Percentiles rank a stretch among this genome's conserved stretches.
Evolutionary conservation across 1,140 invertebrate species (phyloP).

Genomic region (Carposina sasakii): DNA sequence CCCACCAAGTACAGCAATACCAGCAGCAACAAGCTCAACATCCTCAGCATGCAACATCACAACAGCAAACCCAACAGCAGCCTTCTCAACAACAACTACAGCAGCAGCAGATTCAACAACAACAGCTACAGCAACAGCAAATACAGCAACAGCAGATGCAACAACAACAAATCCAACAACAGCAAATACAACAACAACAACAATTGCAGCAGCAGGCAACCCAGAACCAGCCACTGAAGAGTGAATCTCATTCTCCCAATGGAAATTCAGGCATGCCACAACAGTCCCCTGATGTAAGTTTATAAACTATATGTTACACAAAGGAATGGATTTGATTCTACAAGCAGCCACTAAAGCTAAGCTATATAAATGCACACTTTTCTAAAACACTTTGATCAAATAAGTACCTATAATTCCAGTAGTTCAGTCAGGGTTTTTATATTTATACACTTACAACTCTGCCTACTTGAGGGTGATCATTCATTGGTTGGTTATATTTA

Average conservation of each 20-base stretch:
- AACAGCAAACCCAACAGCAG: slow-evolving; percentile 41
- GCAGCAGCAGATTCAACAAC: slow-evolving; percentile 48
- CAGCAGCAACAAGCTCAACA: slow-evolving; percentile 47
- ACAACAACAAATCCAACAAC: slow-evolving; percentile 47
- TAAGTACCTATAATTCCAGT: too few relatives aligned
- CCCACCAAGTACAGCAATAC: slow-evolving; percentile 50
- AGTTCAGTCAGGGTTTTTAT: too few relatives aligned
- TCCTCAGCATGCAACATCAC: slow-evolving; percentile 31
- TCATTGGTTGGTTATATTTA: too few relatives aligned
- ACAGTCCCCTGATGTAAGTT: slow-evolving; percentile 52
- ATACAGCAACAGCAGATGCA: slow-evolving; percentile 51
- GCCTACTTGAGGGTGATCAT: too few relatives aligned
- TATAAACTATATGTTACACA: too few relatives aligned
- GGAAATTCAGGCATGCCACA: slow-evolving; percentile 49
- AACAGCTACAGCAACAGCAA: slow-evolving; percentile 37
- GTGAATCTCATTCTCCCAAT: slow-evolving; percentile 43
- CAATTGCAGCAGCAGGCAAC: slow-evolving; percentile 28
- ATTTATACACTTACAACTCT: too few relatives aligned
- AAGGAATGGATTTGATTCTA: too few relatives aligned
- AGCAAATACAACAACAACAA: slow-evolving; percentile 55
- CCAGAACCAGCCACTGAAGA: slow-evolving; percentile 36
- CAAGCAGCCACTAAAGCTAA: too few relatives aligned
- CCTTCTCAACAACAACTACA: slow-evolving; percentile 60
- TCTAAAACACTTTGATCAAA: too few relatives aligned
- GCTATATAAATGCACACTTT: too few relatives aligned